Evolutionary conservation across 2,113 vertebrate genomes (phyloP).

Genomic region (Syngnathus scovelli): DNA sequence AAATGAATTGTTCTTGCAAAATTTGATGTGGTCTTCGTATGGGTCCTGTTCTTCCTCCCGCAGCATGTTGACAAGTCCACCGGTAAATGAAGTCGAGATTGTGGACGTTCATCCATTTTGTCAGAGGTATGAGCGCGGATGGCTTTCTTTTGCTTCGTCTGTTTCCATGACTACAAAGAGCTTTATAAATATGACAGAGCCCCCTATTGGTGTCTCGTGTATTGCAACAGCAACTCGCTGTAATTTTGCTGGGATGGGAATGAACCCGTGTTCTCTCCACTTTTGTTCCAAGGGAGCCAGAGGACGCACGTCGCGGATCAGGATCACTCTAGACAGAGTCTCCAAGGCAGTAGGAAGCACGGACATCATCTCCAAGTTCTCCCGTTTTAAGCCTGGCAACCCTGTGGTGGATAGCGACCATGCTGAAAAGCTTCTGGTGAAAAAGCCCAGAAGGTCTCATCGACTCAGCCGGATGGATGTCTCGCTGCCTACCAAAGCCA

Average conservation of each 20-base stretch:
- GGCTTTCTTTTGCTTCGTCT: not conserved
- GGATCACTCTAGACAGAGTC: constrained; percentile 84
- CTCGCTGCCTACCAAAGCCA: no score
- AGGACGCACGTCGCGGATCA: constrained; percentile 88
- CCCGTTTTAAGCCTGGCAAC: constrained; percentile 74
- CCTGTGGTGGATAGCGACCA: constrained; percentile 41
- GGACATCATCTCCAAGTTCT: constrained; percentile 84
- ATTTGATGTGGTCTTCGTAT: constrained; percentile 15
- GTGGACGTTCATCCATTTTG: constrained; percentile 17
- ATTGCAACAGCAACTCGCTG: not conserved
- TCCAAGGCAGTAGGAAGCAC: constrained; percentile 86
- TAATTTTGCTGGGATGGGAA: not conserved
- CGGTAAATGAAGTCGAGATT: not conserved
- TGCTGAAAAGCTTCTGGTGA: constrained; percentile 39
- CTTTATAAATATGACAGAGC: not conserved
- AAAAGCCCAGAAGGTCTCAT: no score
- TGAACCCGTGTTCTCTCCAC: not conserved
- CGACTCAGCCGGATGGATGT: no score
- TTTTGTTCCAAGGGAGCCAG: constrained; percentile 13
- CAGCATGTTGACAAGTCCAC: constrained; percentile 20
- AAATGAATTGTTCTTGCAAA: no score
- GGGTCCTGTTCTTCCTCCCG: not conserved
- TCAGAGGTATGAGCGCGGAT: not conserved
- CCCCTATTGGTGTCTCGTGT: constrained; percentile 22
- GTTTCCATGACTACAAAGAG: constrained; percentile 48